Evolutionary conservation across 2,797 vertebrate genomes (phyloP), one percentile per base, ranked within the genome.

Genomic region (Melanotaenia parkinsoni): DNA sequence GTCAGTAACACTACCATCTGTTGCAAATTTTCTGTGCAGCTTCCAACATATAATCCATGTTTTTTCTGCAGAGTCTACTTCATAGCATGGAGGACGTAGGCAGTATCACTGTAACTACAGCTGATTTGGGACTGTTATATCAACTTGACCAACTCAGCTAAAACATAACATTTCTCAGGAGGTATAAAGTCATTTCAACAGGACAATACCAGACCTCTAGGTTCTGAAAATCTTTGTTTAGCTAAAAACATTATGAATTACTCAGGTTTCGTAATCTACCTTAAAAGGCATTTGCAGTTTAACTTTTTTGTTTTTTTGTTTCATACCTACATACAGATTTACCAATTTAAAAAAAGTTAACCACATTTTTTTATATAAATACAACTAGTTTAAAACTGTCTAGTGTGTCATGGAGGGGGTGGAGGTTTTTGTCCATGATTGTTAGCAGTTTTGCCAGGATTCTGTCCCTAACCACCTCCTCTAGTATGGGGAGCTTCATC

Each of bases 1-100:
- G 81, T 80, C 58, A 72, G 45, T 22, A 38, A 33, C 20, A 50
- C 63, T 67, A 40, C 38, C 68, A 80, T 77, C 63, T 79, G 61
- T 45, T 13, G 16, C 12, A 4, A 0, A 43, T 51, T 58, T 47
- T 69, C 32, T 58, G 26, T 38, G n/a, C 33, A 20, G 33, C 45
- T 47, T 47, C 16, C 18, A 3, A 9, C 22, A 53, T 12, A 53
- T 22, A 26, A 24, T 26, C 22, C 20, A 8, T 54, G 0, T 30
- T 56, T 56, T 30, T 30, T 30, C 12, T 2, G 26, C 13, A 16
- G 11, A 28, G 7, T 14, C 2, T 30, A 56, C 53, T 18, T 57
- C 1, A 57, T 18, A 57, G 28, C 53, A 56, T 16, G 9, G 3
- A 26, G 11, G 22, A 13, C 20, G 16, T 20, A 9, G 0, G 45